phyloP scores from a whole-genome alignment of 2,888 invertebrate genomes.

The Stegophylla sp. region DNA sequence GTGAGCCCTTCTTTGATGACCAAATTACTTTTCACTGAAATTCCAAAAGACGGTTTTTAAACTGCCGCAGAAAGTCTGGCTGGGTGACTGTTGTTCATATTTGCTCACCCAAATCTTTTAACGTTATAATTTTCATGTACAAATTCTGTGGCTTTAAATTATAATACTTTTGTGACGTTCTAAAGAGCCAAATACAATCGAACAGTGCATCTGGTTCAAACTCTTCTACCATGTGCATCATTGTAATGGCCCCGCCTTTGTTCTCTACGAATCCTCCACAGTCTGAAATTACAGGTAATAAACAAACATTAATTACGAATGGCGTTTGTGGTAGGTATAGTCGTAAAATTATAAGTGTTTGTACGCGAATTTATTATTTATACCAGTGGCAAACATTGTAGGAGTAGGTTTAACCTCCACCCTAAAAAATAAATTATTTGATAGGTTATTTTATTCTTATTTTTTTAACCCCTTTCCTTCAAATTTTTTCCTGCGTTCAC shows the following conservation, averaged over 20 bases:
- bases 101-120: conserved; percentile 69
- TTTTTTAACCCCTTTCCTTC: too few relatives aligned
- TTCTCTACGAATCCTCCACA: conserved; percentile 77
- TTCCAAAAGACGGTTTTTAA: neutral
- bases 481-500: too few relatives aligned
- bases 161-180: conserved; percentile 72
- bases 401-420: too few relatives aligned
- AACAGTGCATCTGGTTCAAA: conserved; percentile 65
- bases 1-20: conserved; percentile 74
- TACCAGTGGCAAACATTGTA: too few relatives aligned
- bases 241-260: conserved; percentile 76
- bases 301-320: neutral
- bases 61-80: neutral
- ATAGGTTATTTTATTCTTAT: too few relatives aligned
- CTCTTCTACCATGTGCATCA: conserved; percentile 76
- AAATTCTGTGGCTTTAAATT: conserved; percentile 72
- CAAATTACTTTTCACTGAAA: conserved; percentile 66
- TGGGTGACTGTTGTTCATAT: neutral
- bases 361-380: too few relatives aligned
- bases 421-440: too few relatives aligned
- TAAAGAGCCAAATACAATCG: conserved; percentile 77
- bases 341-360: too few relatives aligned
- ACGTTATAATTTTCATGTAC: conserved; percentile 70
- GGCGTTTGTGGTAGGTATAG: too few relatives aligned
- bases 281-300: conserved; percentile 65